Conservation (phyloP, 2,113 vertebrate species). For the Argyrosomus japonicus region DNA sequence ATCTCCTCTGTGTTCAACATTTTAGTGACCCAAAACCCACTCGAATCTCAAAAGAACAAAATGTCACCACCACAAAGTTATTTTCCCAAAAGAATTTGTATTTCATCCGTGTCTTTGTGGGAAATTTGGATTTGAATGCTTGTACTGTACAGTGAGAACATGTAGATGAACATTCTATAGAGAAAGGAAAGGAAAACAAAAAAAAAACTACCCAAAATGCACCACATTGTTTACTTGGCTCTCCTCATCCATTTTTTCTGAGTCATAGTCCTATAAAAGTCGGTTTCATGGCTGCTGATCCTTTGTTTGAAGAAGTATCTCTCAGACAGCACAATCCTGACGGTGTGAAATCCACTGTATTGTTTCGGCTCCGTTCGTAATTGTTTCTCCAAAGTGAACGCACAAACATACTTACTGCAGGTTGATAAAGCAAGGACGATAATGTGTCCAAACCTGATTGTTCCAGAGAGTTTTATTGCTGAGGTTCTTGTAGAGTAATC, state of each 20-base stretch:
- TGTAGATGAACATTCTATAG: neutral
- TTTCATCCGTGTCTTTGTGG: constrained; percentile 1
- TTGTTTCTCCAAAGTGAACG: constrained; percentile 1
- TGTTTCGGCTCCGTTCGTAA: neutral
- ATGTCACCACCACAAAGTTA: neutral
- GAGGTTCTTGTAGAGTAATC: constrained; percentile 25
- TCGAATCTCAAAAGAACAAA: constrained; percentile 2
- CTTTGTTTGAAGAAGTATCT: constrained; percentile 34
- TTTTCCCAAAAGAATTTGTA: neutral
- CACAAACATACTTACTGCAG: neutral
- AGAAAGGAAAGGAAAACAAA: neutral
- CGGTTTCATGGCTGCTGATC: neutral
- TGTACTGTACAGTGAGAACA: neutral
- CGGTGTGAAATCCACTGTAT: constrained; percentile 7
- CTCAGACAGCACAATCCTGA: neutral
- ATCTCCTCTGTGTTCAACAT: neutral
- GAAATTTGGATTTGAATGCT: constrained; percentile 15
- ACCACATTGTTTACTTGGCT: constrained; percentile 33
- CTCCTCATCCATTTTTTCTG: constrained; percentile 7
- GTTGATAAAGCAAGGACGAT: neutral
- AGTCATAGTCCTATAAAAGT: constrained; percentile 29
- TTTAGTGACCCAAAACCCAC: constrained; percentile 8
- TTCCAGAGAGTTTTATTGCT: constrained; percentile 35
- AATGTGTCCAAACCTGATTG: constrained; percentile 8
- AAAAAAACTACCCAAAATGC: neutral